Percentiles rank a stretch among this genome's conserved stretches.
These are phyloP conservation scores for Hirundichthys speculiger DNA, from an alignment of 2,113 vertebrate genomes.

Conservation along the genomic window DNA sequence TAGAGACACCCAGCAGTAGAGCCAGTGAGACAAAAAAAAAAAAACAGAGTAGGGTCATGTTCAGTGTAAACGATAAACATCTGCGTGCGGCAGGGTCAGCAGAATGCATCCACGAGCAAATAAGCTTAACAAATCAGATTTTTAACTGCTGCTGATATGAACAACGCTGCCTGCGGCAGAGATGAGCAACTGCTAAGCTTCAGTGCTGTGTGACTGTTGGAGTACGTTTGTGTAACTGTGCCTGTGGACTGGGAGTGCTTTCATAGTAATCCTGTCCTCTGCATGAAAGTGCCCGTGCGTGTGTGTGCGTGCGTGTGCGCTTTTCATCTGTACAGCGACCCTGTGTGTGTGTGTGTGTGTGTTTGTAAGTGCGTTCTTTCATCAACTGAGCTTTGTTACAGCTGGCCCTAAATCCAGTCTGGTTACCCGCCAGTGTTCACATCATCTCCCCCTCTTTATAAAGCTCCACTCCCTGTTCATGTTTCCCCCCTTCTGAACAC, in stretches of 20 bases:
- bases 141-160: too few species aligned
- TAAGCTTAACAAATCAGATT: too few species aligned
- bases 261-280: slow-evolving; percentile 34
- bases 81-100: too few species aligned
- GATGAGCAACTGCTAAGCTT: background rate
- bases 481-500: slow-evolving; percentile 2
- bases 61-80: too few species aligned
- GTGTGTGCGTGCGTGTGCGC: slow-evolving; percentile 49
- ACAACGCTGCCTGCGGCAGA: too few species aligned
- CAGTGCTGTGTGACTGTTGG: background rate
- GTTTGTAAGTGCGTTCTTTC: background rate
- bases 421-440: slow-evolving; percentile 1
- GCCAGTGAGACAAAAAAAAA: too few species aligned
- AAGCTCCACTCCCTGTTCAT: slow-evolving; percentile 11
- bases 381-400: slow-evolving; percentile 13
- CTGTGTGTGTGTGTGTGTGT: slow-evolving; percentile 15
- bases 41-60: too few species aligned
- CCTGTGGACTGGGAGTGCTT: slow-evolving; percentile 9
- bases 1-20: too few species aligned
- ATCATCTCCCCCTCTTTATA: slow-evolving; percentile 21
- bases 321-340: slow-evolving; percentile 67
- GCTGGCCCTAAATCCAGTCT: slow-evolving; percentile 2
- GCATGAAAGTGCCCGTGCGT: slow-evolving; percentile 9
- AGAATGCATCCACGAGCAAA: too few species aligned
- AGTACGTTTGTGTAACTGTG: slow-evolving; percentile 13